A percentile compares a stretch with the other conserved stretches of the same genome.
phyloP scores from a whole-genome alignment of 2,888 invertebrate species.

The Eubasilissa splendida region DNA sequence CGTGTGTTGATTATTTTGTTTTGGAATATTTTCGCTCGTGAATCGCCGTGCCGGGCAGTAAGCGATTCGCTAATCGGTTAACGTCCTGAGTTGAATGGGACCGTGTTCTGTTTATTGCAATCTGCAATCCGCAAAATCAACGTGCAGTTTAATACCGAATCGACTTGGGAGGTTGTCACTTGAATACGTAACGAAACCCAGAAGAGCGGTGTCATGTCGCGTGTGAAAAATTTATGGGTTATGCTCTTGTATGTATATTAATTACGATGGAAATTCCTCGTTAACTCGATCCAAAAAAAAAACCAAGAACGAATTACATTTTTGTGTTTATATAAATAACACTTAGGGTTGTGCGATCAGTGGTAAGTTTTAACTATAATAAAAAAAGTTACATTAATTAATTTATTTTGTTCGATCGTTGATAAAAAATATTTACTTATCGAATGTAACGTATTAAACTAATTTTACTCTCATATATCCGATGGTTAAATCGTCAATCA shows the following conservation, averaged over 20 bases:
- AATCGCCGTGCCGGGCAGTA: neutral
- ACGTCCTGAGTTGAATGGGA: conserved; percentile 4
- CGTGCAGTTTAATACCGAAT: neutral
- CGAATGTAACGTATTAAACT: too few relatives aligned
- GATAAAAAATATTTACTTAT: too few relatives aligned
- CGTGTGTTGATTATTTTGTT: neutral
- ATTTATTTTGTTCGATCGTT: too few relatives aligned
- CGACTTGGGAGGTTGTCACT: conserved; percentile 29
- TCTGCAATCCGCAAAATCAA: conserved; percentile 4
- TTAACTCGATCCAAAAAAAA: too few relatives aligned
- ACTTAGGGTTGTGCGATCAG: too few relatives aligned
- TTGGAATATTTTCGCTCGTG: neutral
- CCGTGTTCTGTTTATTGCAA: conserved; percentile 8
- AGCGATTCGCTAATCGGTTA: conserved; percentile 24
- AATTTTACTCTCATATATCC: too few relatives aligned
- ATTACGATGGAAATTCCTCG: too few relatives aligned
- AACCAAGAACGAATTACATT: too few relatives aligned
- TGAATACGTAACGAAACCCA: conserved; percentile 20
- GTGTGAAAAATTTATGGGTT: conserved; percentile 29
- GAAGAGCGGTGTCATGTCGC: conserved; percentile 12
- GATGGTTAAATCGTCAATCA: too few relatives aligned
- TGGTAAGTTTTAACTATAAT: too few relatives aligned
- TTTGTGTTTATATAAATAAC: too few relatives aligned
- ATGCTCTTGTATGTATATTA: conserved; percentile 3
- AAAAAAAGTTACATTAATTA: too few relatives aligned